phyloP scores from a whole-genome alignment of 2,797 vertebrate genomes.

The Leuciscus waleckii region DNA sequence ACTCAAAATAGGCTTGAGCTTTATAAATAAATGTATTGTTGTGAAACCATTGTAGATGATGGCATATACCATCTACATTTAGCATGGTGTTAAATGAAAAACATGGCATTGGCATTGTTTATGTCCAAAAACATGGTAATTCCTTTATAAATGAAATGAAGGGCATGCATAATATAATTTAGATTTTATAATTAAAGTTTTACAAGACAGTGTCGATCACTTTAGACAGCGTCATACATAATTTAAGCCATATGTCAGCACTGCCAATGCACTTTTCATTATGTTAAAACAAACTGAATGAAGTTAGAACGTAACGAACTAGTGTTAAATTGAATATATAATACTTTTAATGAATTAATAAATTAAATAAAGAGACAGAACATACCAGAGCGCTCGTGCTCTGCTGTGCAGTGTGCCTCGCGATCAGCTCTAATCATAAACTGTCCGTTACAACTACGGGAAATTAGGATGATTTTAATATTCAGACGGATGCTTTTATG shows the following conservation, averaged over 20 bases:
- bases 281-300: background rate
- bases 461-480: background rate
- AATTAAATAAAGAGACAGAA: background rate
- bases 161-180: background rate
- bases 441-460: background rate
- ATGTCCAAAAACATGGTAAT: background rate
- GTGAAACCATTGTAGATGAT: background rate
- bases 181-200: background rate
- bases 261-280: background rate
- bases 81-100: background rate
- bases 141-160: background rate
- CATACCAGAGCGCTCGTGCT: constrained; percentile 7
- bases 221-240: background rate
- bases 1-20: background rate
- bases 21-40: background rate
- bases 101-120: background rate
- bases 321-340: background rate
- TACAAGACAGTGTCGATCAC: background rate
- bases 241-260: constrained; percentile 24
- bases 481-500: background rate
- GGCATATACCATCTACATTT: background rate
- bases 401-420: background rate
- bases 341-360: background rate
- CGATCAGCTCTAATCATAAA: background rate
- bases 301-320: background rate